Conservation (phyloP, 2,113 vertebrate species). For the Leuciscus idus region DNA sequence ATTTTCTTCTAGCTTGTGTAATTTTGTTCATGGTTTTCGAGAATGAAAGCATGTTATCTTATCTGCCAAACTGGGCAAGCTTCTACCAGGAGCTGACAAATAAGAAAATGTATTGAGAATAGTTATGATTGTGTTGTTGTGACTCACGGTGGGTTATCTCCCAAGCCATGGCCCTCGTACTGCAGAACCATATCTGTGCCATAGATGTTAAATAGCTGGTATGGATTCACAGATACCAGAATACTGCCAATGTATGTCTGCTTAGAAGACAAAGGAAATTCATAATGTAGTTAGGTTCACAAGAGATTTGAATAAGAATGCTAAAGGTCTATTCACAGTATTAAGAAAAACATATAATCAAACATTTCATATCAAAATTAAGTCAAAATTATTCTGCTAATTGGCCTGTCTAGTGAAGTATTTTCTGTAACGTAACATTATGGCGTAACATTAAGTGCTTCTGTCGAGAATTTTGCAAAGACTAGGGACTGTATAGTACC, state of each 20-base stretch:
- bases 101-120: not conserved
- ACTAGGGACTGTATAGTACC: not conserved
- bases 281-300: not conserved
- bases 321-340: not conserved
- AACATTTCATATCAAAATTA: not conserved
- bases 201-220: constrained; percentile 90
- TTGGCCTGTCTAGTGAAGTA: not conserved
- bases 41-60: not conserved
- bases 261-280: constrained; percentile 22
- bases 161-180: constrained; percentile 85
- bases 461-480: not conserved
- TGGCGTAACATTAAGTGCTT: not conserved
- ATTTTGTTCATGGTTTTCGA: not conserved
- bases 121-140: not conserved
- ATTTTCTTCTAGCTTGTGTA: too few relatives aligned
- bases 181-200: constrained; percentile 89
- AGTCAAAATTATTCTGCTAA: not conserved
- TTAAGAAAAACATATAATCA: not conserved
- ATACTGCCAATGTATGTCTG: constrained; percentile 97
- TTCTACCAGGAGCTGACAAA: not conserved
- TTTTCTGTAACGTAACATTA: not conserved
- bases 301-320: not conserved
- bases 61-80: not conserved
- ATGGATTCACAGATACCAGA: constrained; percentile 91
- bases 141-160: constrained; percentile 95